Evolutionary conservation across 2,797 vertebrate species (phyloP), one percentile per base, ranked within the genome.

Genomic region (Acestrorhynchus altus): DNA sequence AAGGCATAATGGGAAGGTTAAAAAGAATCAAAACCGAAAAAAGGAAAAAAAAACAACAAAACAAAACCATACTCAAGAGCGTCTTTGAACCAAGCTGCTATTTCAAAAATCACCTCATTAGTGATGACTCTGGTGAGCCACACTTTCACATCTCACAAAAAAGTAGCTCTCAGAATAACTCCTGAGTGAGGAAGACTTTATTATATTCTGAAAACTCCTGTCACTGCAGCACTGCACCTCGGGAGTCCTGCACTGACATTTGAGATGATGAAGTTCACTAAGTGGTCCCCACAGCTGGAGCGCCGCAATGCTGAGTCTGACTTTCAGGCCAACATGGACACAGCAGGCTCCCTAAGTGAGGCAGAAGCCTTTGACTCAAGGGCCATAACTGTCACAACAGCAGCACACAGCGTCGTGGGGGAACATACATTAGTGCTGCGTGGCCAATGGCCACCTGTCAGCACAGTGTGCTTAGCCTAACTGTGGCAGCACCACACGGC

Each of bases 221-320:
- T 82, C 60, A 71, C 49, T 15, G 40, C 56, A 40, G 61, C 12
- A 54, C 31, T 16, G 35, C 57, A 40, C 57, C 76, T 54, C 59
- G 54, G 76, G 80, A 67, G 71, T 69, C 52, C 49, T 4, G 70
- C n/a, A 12, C 64, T 81, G 80, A 78, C 72, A 81, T 81, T 73
- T 78, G 64, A 74, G 74, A 59, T 24, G 57, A 28, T 65, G 59
- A 78, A 81, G 51, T 67, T 35, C 52, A 66, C 65, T 71, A 74
- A 80, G 73, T 76, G 82, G 68, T 81, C 61, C 49, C 52, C 69
- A 16, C 12, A 28, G 39, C 61, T 26, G 63, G 63, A 71, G 44
- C 52, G 54, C 74, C 18, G 76, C 10, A 47, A 74, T 67, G 80
- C 73, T 56, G 52, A 76, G 64, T 52, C 64, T 42, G 13, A 57